Evolutionary conservation across 2,888 invertebrate species (phyloP), one percentile per base, ranked within the genome.

Genomic region (Drosophila ochracea): DNA sequence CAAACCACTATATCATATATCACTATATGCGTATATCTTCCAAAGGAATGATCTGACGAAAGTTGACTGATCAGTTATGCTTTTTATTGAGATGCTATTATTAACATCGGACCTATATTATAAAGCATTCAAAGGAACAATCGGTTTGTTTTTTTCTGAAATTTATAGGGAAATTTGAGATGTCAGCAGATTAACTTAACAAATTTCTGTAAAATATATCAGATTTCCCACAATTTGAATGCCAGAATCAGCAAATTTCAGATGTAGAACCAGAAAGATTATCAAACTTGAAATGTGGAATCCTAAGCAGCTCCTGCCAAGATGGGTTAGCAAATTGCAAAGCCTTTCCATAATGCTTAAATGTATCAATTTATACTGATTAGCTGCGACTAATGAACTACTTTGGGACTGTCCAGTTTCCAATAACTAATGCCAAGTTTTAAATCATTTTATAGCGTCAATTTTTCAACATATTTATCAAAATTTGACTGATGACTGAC

Each of bases 391-490:
- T 10, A 13, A 21, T 21, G 1, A 21, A 21, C 1, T 6, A 30
- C 19, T n/a, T 50, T 10, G 1, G 30, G 6, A 11, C 30, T 50
- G 30, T 6, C 39, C 30, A 21, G n/a, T 35, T 10, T 53, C 31
- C n/a, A 21, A 39, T 28, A 63, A 25, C 9, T 21, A 47, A 54
- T 33, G 68, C 31, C 68, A 47, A n/a, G 47, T 13, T 47, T 54
- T 37, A 37, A 31, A 39, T 39, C 30, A 50, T 35, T 52, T n/a
- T 19, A n/a, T 31, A 33, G 30, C 50, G 62, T 70, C 50, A 62
- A 71, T 21, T 63, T 52, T 39, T 50, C 16, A 53, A 49, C 25
- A 54, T 35, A 73, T 65, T 71, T 60, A 61, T 13, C 53, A 19
- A 0, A 47, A 54, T 54, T 61, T 61, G 52, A 70, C 25, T 60